Evolutionary conservation across 2,113 vertebrate genomes (phyloP), one percentile per base, ranked within the genome.

Genomic region (Gadus macrocephalus): DNA sequence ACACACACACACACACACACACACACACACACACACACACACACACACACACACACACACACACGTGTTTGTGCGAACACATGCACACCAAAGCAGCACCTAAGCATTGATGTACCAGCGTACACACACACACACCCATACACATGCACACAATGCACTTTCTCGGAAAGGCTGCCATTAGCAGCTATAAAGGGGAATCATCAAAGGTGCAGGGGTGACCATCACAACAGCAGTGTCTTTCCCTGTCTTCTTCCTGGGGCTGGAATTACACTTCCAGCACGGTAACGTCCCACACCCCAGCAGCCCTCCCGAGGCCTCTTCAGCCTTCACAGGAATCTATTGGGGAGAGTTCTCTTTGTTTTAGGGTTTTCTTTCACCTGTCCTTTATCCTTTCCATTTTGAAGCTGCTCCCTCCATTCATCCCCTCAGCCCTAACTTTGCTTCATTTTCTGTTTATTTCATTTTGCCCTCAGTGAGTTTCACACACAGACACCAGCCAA

Each of bases 391-490:
- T 77, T 81, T 78, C 11, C 20, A 70, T 35, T 64, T 35, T 7
- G 12, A 49, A 49, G 17, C 62, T 74, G 81, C 73, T 76, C 16
- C 74, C 75, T 80, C 77, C 15, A 77, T 82, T 85, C 80, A 71
- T 75, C 83, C 60, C 72, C 56, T 63, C 62, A 63, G 64, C 42
- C 5, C 65, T 49, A 11, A 49, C 9, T 49, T 49, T 49, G 2
- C 11, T 49, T 49, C 42, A 49, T 49, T 49, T 49, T 49, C 42
- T 49, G 42, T 49, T 9, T 49, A 14, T 49, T 49, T 49, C 42
- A 49, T 35, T 35, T 35, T 35, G 4, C 31, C 31, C 31, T 35
- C 31, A 35, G 31, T 35, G 31, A 35, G 31, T 4, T 4, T 35
- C 42, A 49, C 42, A 49, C 42, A 49, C 42, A 49, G 78, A 14